Evolutionary conservation across 2,888 invertebrate genomes (phyloP), one percentile per base, ranked within the genome.

Genomic region (Steromphala cineraria): DNA sequence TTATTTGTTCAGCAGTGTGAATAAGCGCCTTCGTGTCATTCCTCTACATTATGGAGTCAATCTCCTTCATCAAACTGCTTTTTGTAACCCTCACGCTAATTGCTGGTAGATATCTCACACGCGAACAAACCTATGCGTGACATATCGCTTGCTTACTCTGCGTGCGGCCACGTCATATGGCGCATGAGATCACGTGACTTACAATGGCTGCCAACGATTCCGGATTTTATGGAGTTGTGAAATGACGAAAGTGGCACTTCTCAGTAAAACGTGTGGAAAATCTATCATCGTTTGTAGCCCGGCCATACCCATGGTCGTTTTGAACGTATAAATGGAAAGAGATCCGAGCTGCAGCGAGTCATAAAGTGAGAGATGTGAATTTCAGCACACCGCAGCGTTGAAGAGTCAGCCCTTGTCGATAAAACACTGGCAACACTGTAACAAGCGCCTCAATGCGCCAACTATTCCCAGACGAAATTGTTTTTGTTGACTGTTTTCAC

Each of bases 401-500:
- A 31, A 71, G 15, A 40, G 19, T 40, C 36, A 13, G 71, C 10
- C 36, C 36, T 71, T n/a, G 71, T 71, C 71, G 40, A 40, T 71
- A 71, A 40, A 71, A 36, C 71, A 17, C 71, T 40, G 19, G 19
- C 71, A 71, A 36, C 36, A 19, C 71, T n/a, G 31, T 31, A 36
- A 36, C 71, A 71, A 19, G 28, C 36, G 71, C n/a, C 71, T 40
- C 71, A 31, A 71, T 31, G 36, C 71, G 36, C 36, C 31, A 71
- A 31, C 28, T 36, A 36, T 71, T 71, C 71, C 71, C 71, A 71
- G 71, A 71, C 71, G 71, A 31, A 71, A 71, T 31, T 36, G 71
- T 71, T 71, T 71, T 71, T 71, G 71, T 71, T 71, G 71, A 71
- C 71, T 71, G 71, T 71, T 71, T 71, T 71, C 71, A 71, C 71